Evolutionary conservation across 2,113 vertebrate species (phyloP), one percentile per base, ranked within the genome.

Genomic region (Nycticryphes semicollaris): DNA sequence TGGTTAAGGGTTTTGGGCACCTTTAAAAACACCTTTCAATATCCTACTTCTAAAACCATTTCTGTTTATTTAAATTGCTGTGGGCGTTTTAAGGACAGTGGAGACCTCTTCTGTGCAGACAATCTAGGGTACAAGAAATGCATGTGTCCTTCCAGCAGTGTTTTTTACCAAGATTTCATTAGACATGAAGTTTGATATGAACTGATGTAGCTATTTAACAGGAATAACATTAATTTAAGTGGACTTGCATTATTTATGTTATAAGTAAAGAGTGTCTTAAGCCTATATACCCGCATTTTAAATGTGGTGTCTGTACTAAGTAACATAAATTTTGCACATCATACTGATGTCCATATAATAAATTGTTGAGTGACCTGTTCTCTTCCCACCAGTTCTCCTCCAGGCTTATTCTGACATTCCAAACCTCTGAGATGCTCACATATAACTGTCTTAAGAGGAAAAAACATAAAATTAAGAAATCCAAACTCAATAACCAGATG

Each of bases 281-380:
- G 53, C 23, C 57, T 54, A 53, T 30, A 79, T 57, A 77, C 63
- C 30, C 70, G 64, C 59, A 47, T 60, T 96, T 82, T 89, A 96
- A 91, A 93, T 73, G 91, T 66, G 85, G 20, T 57, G 53, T 57
- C 94, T 91, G 45, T 96, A 89, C 79, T 93, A 94, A 87, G 87
- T 3, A 41, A 87, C 78, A 93, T 87, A 84, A 93, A 93, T 94
- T 96, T 91, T 97, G 74, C 85, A 91, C 30, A 0, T 92, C 77
- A 63, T 53, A 35, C 73, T 64, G 84, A 84, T 95, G 95, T 94
- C 89, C 94, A 18, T 28, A 76, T 69, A 96, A 95, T 89, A 95
- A 95, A 96, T 95, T 78, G 80, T 72, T 91, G 94, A 97, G 80
- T 96, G 95, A 95, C 95, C 94, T 94, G 81, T 79, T 95, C 86